phyloP scores from a whole-genome alignment of 2,113 vertebrate species.

The Notothenia coriiceps region DNA sequence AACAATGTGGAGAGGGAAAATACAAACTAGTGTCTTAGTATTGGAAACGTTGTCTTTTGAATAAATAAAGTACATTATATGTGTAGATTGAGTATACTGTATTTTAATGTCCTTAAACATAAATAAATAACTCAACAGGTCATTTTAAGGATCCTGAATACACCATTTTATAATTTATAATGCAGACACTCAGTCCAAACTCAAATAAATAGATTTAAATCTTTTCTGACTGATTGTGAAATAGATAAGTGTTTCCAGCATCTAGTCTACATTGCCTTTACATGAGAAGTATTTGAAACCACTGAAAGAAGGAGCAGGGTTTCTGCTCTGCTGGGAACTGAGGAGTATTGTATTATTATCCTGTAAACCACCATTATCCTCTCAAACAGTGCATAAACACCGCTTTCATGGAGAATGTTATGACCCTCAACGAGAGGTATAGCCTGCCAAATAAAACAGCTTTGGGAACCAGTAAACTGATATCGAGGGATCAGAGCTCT shows the following conservation, averaged over 20 bases:
- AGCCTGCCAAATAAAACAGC: constrained; percentile 22
- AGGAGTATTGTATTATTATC: constrained; percentile 26
- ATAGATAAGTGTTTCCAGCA: no score
- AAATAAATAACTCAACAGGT: no score
- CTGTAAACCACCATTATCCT: constrained; percentile 27
- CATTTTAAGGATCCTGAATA: no score
- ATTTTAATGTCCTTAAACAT: no score
- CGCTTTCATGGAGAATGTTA: constrained; percentile 54
- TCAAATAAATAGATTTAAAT: not conserved
- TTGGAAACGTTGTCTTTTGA: no score
- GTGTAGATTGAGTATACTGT: no score
- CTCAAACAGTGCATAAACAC: constrained; percentile 32
- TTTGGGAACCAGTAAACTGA: constrained; percentile 48
- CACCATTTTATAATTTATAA: no score
- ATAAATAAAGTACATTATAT: no score
- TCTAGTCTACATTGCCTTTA: not conserved
- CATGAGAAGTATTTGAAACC: not conserved
- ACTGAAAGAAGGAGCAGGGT: not conserved
- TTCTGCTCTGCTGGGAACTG: constrained; percentile 17
- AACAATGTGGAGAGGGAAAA: no score
- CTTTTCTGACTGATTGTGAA: no score
- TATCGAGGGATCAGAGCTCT: constrained; percentile 37
- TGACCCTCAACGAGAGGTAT: constrained; percentile 48
- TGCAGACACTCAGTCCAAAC: no score
- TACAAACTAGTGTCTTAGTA: no score